Base-by-base conservation (phyloP, 2,888 invertebrate species). In the Sepiola atlantica region DNA sequence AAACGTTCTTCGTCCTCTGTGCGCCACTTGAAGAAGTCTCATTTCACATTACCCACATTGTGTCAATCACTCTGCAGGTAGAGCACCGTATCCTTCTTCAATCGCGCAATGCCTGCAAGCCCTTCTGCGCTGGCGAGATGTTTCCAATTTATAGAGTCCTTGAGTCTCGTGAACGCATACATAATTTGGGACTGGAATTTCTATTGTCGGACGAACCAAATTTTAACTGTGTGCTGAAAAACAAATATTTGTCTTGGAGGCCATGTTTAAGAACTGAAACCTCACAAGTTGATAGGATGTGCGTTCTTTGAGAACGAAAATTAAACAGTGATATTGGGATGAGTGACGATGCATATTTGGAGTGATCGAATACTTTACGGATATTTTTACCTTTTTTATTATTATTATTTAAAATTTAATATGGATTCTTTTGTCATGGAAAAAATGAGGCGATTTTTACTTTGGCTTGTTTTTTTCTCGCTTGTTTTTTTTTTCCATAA, bases 281-380 rank as follows among this genome's bases (percentile, higher is more conserved):
- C 77, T n/a, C n/a, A 77, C 77, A 77, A 16, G n/a, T 77, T 77
- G 77, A 77, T 77, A 32, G n/a, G n/a, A 77, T 77, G n/a, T 77
- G 4, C n/a, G n/a, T 77, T 77, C n/a, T 32, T 77, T 77, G n/a
- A 77, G 77, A 77, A n/a, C 14, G 10, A 45, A 77, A 77, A 77
- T 77, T 32, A 77, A 77, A 77, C 77, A n/a, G n/a, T n/a, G 77
- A 77, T n/a, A 77, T 77, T 77, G 77, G 77, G 77, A 77, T 77
- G 77, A 77, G n/a, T n/a, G n/a, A 16, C n/a, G n/a, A 77, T 77
- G 16, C 77, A n/a, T n/a, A 77, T 77, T 77, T 77, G 77, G 77
- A 32, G 16, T 77, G 77, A 32, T 32, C n/a, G 12, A n/a, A 77
- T 77, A n/a, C 77, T 77, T 77, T 77, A 77, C 32, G n/a, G n/a